phyloP scores from a whole-genome alignment of 2,888 invertebrate species.

The Cryptosula pallasiana region DNA sequence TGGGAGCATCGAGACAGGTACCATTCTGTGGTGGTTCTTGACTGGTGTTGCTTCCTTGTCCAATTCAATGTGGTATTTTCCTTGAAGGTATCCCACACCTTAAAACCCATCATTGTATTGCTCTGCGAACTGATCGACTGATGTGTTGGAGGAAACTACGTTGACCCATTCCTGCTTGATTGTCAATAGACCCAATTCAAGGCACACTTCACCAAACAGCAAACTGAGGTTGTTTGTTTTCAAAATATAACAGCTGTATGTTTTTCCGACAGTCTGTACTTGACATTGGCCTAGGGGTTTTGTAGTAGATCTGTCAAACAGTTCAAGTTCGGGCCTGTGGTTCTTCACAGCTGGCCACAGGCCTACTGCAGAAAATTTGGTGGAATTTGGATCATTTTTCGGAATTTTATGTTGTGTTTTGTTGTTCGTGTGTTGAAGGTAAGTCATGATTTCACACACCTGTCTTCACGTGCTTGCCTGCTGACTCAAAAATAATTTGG shows the following conservation, averaged over 20 bases:
- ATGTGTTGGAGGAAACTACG: neutral
- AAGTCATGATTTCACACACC: no score
- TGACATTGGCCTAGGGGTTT: neutral
- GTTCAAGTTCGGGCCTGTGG: neutral
- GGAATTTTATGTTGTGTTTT: no score
- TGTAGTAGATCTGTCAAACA: neutral
- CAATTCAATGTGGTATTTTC: constrained; percentile 1
- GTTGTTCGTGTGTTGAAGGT: no score
- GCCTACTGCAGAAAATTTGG: no score
- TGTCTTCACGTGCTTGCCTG: no score
- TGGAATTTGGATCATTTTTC: no score
- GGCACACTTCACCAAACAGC: neutral
- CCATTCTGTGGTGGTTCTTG: neutral
- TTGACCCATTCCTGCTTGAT: no score
- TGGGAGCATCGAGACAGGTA: neutral
- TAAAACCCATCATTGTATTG: neutral
- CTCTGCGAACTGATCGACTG: neutral
- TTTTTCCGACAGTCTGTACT: neutral
- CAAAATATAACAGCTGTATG: neutral
- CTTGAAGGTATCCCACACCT: neutral
- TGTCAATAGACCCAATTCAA: neutral
- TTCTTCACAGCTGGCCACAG: no score
- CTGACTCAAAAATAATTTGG: no score
- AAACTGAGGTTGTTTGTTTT: no score
- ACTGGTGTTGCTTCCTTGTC: neutral